Evolutionary conservation across 2,113 vertebrate genomes (phyloP), one percentile per base, ranked within the genome.

Genomic region (Gadus chalcogrammus): DNA sequence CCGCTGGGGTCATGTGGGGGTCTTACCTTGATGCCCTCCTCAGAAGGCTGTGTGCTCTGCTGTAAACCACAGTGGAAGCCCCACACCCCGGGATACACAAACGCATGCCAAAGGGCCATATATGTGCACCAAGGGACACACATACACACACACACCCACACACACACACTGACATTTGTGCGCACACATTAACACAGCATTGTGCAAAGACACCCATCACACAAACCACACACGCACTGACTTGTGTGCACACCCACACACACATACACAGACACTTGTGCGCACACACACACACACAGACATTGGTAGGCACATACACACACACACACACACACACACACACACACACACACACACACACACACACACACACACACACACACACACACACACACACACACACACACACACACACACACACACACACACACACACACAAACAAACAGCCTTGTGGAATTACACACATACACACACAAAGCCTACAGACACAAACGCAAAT

Each of bases 401-500:
- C 2, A 56, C 13, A 56, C 11, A 5, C 55, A 56, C 17, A 17
- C 55, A 56, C 55, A 42, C 55, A 56, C 55, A 56, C 17, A 56
- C 53, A 16, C 2, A 24, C 22, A 24, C 22, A 24, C 22, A 24
- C 22, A 24, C 22, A 24, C 22, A 58, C 64, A 71, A 52, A 17
- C 63, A 76, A 78, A 67, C 56, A 72, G 15, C 16, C 38, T 38
- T 18, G 12, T 31, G 61, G 17, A 35, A 55, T 18, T 3, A 11
- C 61, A 62, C 22, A 62, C 27, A 8, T 17, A 52, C 15, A 31
- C 48, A 12, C n/a, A 17, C 5, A 58, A 58, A 58, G 55, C 15
- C 55, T 17, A n/a, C 55, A 58, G n/a, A 58, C 67, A 69, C 15
- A 61, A 70, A 74, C 53, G 74, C 27, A 71, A 11, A 48, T 48